phyloP scores from a whole-genome alignment of 2,113 vertebrate genomes.

The Otolemur garnettii region DNA sequence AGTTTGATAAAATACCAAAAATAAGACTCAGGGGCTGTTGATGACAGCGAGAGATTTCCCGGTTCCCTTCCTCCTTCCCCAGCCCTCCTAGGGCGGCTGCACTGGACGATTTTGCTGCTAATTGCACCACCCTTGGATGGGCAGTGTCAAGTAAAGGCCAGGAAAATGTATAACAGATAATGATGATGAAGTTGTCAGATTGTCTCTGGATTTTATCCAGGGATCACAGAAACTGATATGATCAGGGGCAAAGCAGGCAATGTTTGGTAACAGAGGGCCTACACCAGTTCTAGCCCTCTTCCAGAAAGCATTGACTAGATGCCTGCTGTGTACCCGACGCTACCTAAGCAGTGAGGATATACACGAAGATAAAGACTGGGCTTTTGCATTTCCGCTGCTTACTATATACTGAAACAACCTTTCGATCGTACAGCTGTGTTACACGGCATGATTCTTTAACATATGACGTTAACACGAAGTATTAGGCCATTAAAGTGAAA shows the following conservation, averaged over 20 bases:
- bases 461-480: neutral
- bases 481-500: neutral
- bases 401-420: neutral
- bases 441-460: neutral
- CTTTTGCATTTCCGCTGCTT: neutral
- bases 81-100: neutral
- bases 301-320: neutral
- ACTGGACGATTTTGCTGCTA: neutral
- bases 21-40: neutral
- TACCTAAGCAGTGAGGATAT: neutral
- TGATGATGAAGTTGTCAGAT: neutral
- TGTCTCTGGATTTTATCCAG: neutral
- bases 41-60: neutral
- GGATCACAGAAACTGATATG: fast-evolving
- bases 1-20: neutral
- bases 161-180: neutral
- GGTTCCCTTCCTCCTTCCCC: fast-evolving
- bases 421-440: neutral
- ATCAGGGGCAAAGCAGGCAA: neutral
- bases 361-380: neutral
- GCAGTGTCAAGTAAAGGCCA: neutral
- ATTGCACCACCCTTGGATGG: neutral
- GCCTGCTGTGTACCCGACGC: neutral
- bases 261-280: neutral
- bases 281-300: neutral